Evolutionary conservation across 2,797 vertebrate genomes (phyloP).

Genomic region (Anguilla pacifica): DNA sequence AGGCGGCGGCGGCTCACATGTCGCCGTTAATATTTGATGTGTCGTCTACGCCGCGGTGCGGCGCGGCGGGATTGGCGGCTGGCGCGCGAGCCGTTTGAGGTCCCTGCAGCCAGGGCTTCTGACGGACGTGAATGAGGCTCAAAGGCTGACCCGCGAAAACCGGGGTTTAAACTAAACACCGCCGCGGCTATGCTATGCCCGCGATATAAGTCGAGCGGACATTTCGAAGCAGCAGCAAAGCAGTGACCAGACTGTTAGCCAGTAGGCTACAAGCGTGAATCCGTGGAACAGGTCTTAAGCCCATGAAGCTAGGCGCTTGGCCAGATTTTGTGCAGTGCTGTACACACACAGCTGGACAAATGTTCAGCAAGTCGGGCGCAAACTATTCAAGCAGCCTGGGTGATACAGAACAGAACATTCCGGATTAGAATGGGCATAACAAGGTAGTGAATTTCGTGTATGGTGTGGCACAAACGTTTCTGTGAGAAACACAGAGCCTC

Average conservation of each 20-base stretch:
- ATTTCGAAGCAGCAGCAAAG: neutral
- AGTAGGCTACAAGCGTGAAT: neutral
- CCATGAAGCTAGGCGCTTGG: neutral
- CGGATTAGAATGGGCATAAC: neutral
- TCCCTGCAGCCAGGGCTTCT: neutral
- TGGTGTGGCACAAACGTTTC: neutral
- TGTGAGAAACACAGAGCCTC: neutral
- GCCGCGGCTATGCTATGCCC: neutral
- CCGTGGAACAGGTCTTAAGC: no score
- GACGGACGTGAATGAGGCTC: neutral
- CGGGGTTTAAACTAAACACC: no score
- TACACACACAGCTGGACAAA: neutral
- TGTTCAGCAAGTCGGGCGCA: neutral
- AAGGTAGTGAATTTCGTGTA: neutral
- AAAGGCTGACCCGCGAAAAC: no score
- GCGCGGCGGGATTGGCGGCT: neutral
- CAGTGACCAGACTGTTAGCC: neutral
- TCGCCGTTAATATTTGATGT: slow-evolving; percentile 18
- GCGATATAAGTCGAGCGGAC: neutral
- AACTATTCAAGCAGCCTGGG: neutral
- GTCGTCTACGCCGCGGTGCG: no score
- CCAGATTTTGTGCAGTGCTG: neutral
- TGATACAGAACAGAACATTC: neutral
- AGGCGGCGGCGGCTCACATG: neutral
- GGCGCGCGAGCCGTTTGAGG: neutral